Conservation (phyloP, 30 jellyfish, hydroid and myxozoan genomes). For the Aurelia sp. region DNA sequence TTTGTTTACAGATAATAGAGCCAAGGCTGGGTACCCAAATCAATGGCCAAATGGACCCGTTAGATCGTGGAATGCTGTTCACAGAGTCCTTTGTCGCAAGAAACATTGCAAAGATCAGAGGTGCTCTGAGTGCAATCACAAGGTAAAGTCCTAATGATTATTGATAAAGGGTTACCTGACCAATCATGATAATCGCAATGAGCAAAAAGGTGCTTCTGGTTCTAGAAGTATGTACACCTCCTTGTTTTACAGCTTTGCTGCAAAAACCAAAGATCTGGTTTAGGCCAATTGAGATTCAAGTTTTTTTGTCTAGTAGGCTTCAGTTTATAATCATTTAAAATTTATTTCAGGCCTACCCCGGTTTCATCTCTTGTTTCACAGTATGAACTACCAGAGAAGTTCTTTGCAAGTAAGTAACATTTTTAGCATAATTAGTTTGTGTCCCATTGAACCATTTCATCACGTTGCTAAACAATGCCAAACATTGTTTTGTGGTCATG, state of each 20-base stretch:
- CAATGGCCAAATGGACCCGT: slow-evolving; percentile 87
- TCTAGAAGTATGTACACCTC: no score
- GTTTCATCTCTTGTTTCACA: slow-evolving; percentile 79
- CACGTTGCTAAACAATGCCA: no score
- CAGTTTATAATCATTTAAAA: neutral
- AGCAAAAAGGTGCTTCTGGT: no score
- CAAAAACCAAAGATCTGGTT: no score
- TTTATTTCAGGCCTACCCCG: slow-evolving; percentile 75
- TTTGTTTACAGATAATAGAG: slow-evolving; percentile 70
- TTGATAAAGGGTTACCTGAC: no score
- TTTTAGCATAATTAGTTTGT: no score
- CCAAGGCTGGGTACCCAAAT: slow-evolving; percentile 83
- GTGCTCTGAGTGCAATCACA: slow-evolving; percentile 92
- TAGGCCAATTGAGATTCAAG: no score
- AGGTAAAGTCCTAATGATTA: slow-evolving; percentile 36
- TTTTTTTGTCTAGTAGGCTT: no score
- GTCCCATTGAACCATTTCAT: no score
- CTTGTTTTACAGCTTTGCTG: no score
- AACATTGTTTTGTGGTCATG: no score
- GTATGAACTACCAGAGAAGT: slow-evolving; percentile 86
- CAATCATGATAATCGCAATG: no score
- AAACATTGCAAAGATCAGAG: slow-evolving; percentile 84
- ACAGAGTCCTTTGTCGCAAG: slow-evolving; percentile 95
- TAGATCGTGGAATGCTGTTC: slow-evolving; percentile 80
- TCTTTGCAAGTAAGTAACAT: slow-evolving; percentile 70